A percentile compares a stretch with the other conserved stretches of the same genome.
These are phyloP conservation scores for Chrysocyon brachyurus DNA, from an alignment of 2,797 vertebrate genomes.

Conservation along the genomic window DNA sequence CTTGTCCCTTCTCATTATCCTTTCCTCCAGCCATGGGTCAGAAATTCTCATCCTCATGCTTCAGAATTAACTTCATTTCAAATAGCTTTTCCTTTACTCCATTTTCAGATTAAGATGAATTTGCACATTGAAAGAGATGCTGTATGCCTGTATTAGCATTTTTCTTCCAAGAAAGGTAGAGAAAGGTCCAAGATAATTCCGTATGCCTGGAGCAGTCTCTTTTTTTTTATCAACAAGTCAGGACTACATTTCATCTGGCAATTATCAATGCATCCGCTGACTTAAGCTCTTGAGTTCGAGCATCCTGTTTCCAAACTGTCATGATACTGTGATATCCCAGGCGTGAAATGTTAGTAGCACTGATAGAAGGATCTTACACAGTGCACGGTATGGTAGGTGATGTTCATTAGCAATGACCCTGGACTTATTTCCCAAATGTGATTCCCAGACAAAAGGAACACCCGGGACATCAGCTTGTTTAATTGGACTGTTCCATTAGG, in stretches of 20 bases:
- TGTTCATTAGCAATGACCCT: conserved; percentile 33
- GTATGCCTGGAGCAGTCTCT: background rate
- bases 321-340: background rate
- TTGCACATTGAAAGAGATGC: background rate
- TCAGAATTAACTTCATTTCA: conserved; percentile 4
- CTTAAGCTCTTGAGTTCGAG: conserved; percentile 32
- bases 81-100: background rate
- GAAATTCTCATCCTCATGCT: background rate
- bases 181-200: conserved; percentile 37
- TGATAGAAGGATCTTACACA: background rate
- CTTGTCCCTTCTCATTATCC: background rate
- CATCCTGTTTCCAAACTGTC: conserved; percentile 52
- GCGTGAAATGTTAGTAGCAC: conserved; percentile 8
- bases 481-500: conserved; percentile 25
- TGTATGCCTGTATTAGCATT: background rate
- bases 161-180: background rate
- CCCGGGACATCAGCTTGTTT: background rate
- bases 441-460: conserved; percentile 15
- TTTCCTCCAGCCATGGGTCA: background rate
- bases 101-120: background rate
- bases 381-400: background rate
- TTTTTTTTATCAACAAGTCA: conserved; percentile 21
- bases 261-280: background rate
- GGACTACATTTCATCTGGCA: background rate
- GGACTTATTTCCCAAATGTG: background rate